Conservation (phyloP, 2,113 vertebrate species). For the Rhinolophus ferrumequinum region DNA sequence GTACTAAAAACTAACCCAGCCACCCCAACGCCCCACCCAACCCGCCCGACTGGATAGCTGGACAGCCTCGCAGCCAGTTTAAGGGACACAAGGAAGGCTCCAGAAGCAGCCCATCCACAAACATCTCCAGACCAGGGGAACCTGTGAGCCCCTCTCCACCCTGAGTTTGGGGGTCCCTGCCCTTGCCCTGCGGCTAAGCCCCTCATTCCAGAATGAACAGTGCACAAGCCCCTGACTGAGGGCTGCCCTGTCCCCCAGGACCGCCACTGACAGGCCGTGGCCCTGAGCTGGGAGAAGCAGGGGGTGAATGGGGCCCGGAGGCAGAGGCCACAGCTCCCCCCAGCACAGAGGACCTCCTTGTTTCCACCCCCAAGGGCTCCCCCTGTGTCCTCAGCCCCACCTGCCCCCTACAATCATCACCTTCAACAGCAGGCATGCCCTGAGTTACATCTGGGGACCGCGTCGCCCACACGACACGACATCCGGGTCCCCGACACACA, state of each 20-base stretch:
- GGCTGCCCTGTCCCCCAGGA: not conserved
- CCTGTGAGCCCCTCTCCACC: not conserved
- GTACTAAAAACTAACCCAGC: constrained; percentile 45
- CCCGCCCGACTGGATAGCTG: not conserved
- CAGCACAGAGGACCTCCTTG: not conserved
- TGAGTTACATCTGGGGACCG: not conserved
- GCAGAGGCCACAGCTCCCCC: not conserved
- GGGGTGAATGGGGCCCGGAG: not conserved
- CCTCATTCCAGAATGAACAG: not conserved
- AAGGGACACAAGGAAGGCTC: not conserved
- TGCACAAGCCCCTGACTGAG: not conserved
- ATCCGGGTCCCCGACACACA: not conserved
- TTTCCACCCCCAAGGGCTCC: not conserved
- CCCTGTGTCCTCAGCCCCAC: not conserved
- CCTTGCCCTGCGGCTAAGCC: not conserved
- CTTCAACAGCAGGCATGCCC: not conserved
- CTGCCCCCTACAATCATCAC: not conserved
- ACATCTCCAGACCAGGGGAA: not conserved
- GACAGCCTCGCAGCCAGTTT: not conserved
- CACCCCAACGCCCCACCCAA: not conserved
- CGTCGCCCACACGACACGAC: no score
- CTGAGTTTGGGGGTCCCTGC: constrained; percentile 38
- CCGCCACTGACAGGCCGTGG: not conserved
- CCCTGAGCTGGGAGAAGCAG: not conserved
- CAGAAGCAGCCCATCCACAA: constrained; percentile 1